Percentiles rank a stretch among this genome's conserved stretches.
phyloP scores from a whole-genome alignment of 2,888 invertebrate species.

The Ophioninae sp. region DNA sequence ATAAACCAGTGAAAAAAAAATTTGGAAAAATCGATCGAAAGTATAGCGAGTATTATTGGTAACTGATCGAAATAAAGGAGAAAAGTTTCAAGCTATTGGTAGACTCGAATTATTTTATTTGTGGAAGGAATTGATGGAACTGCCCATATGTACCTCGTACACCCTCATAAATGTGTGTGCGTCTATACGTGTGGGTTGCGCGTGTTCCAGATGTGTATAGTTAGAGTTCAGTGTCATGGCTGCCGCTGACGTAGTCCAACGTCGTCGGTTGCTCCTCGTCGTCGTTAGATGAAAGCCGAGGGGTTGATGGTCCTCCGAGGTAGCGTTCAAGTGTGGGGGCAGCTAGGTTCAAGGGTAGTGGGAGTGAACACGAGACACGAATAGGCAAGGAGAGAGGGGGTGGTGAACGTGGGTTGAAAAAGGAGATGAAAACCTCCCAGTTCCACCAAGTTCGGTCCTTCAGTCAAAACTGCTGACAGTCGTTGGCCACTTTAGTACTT shows the following conservation, averaged over 20 bases:
- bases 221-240: slow-evolving; percentile 56
- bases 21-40: not conserved
- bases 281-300: slow-evolving; percentile 42
- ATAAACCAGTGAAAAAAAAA: not conserved
- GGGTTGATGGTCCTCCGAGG: slow-evolving; percentile 40
- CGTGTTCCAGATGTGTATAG: slow-evolving; percentile 11
- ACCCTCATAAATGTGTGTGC: not conserved
- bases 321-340: slow-evolving; percentile 35
- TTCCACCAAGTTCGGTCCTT: not conserved
- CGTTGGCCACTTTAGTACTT: slow-evolving; percentile 21
- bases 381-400: slow-evolving; percentile 14
- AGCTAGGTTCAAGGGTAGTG: slow-evolving; percentile 35
- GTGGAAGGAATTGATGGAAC: not conserved
- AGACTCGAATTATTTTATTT: not conserved
- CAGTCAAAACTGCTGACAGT: not conserved
- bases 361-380: slow-evolving; percentile 27
- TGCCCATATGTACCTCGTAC: not conserved
- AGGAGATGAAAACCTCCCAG: slow-evolving; percentile 1
- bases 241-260: slow-evolving; percentile 60
- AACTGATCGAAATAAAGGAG: not conserved
- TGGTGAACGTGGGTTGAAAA: slow-evolving; percentile 20
- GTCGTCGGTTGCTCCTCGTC: slow-evolving; percentile 47
- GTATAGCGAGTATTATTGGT: not conserved
- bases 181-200: not conserved
- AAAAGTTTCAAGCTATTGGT: not conserved